Conservation (phyloP, 2,888 invertebrate species). For the Caenorhabditis becei region DNA sequence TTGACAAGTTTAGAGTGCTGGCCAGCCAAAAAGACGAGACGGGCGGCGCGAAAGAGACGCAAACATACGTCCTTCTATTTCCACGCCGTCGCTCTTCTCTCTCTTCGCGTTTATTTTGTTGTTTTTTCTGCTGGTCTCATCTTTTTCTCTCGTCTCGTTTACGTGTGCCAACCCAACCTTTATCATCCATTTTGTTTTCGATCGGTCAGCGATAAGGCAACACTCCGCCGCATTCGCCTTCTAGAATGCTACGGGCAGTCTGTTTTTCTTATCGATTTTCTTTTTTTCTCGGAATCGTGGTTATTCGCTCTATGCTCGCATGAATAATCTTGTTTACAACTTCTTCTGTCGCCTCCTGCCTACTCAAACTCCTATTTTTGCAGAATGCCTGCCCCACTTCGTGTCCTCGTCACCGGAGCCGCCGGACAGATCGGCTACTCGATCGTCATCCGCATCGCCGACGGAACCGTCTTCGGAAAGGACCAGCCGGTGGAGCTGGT, state of each 20-base stretch:
- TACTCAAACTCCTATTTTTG: constrained; percentile 3
- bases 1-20: constrained; percentile 48
- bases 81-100: constrained; percentile 26
- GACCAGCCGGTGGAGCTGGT: constrained; percentile 88
- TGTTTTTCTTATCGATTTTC: constrained; percentile 13
- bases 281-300: not conserved
- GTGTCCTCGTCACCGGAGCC: constrained; percentile 92
- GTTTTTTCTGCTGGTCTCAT: constrained; percentile 36
- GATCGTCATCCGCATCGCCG: constrained; percentile 93
- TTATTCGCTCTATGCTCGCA: not conserved
- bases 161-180: constrained; percentile 25
- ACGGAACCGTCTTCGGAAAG: constrained; percentile 82
- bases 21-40: constrained; percentile 36
- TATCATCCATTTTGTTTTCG: constrained; percentile 36
- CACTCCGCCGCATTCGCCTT: constrained; percentile 22
- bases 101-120: constrained; percentile 37
- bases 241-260: not conserved
- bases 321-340: not conserved
- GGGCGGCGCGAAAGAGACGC: constrained; percentile 44
- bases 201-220: constrained; percentile 37
- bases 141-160: constrained; percentile 2
- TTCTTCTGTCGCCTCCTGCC: not conserved
- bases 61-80: constrained; percentile 12
- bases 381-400: constrained; percentile 74
- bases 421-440: constrained; percentile 99